Conservation (phyloP, 2,888 invertebrate species). For the Tigriopus californicus region DNA sequence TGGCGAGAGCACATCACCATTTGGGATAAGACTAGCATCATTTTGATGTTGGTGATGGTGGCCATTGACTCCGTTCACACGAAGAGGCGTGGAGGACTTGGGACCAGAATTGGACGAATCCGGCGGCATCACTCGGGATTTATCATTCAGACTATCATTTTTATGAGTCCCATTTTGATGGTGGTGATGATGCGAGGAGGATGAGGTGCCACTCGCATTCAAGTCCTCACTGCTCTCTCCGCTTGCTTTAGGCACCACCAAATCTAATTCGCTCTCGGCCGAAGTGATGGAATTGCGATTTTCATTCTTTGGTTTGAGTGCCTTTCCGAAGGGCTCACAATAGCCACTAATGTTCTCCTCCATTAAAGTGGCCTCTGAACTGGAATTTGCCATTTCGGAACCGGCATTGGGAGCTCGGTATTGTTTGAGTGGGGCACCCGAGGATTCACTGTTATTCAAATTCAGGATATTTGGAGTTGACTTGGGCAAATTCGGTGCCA, state of each 20-base stretch:
- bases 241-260: too few relatives aligned
- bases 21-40: not conserved
- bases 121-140: too few relatives aligned
- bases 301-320: not conserved
- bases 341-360: slow-evolving; percentile 9
- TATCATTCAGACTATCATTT: not conserved
- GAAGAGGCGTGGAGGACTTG: not conserved
- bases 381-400: not conserved
- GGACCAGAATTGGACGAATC: not conserved
- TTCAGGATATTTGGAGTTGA: slow-evolving; percentile 19
- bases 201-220: not conserved
- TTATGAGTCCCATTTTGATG: not conserved
- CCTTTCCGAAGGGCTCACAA: slow-evolving; percentile 13
- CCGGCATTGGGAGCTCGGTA: too few relatives aligned
- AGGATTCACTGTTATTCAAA: not conserved
- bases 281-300: not conserved
- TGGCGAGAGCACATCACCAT: not conserved
- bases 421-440: too few relatives aligned
- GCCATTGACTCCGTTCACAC: too few relatives aligned
- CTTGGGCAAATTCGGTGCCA: slow-evolving; percentile 16
- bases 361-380: slow-evolving; percentile 3
- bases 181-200: not conserved
- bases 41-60: not conserved
- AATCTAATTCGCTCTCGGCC: not conserved
- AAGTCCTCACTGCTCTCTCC: not conserved